A percentile compares a stretch with the other conserved stretches of the same genome.
These are phyloP conservation scores for Microctenopoma steveboyesi DNA, from an alignment of 2,797 vertebrate species.

Conservation along the genomic window DNA sequence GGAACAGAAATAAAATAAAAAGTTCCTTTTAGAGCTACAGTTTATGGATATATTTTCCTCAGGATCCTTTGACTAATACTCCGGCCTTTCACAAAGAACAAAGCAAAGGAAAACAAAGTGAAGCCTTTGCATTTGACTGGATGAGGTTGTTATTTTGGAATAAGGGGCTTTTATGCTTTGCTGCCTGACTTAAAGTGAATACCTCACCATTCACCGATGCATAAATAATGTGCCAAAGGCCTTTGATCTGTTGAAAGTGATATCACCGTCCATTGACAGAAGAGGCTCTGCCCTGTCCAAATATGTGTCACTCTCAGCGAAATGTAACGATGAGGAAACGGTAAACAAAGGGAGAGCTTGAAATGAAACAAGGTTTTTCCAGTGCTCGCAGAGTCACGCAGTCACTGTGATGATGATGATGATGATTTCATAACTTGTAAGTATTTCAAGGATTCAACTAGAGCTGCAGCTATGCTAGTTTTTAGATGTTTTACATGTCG, in stretches of 20 bases:
- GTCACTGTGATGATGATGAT: not conserved
- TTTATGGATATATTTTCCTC: slow-evolving; percentile 3
- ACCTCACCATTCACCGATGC: slow-evolving; percentile 61
- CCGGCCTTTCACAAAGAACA: slow-evolving; percentile 11
- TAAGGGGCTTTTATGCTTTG: slow-evolving; percentile 46
- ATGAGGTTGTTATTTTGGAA: slow-evolving; percentile 66
- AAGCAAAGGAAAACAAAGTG: slow-evolving; percentile 31
- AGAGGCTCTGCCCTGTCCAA: slow-evolving; percentile 62
- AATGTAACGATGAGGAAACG: slow-evolving; percentile 35
- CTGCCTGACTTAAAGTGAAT: slow-evolving; percentile 59
- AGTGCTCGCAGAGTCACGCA: slow-evolving; percentile 2
- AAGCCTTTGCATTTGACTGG: slow-evolving; percentile 39
- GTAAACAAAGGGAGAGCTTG: slow-evolving; percentile 31
- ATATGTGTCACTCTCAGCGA: slow-evolving; percentile 67
- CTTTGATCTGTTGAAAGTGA: slow-evolving; percentile 77
- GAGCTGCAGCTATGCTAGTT: not conserved
- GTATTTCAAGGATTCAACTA: not conserved
- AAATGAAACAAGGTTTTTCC: slow-evolving; percentile 17
- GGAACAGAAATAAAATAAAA: not conserved
- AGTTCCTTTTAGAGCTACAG: not conserved
- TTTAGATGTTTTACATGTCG: no score
- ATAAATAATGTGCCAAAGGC: slow-evolving; percentile 69
- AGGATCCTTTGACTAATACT: not conserved
- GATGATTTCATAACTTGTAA: not conserved
- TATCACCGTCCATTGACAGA: slow-evolving; percentile 61